These are phyloP conservation scores for Pocillopora grandis DNA, from an alignment of 92 coral and sea anemone genomes.

Conservation along the genomic window DNA sequence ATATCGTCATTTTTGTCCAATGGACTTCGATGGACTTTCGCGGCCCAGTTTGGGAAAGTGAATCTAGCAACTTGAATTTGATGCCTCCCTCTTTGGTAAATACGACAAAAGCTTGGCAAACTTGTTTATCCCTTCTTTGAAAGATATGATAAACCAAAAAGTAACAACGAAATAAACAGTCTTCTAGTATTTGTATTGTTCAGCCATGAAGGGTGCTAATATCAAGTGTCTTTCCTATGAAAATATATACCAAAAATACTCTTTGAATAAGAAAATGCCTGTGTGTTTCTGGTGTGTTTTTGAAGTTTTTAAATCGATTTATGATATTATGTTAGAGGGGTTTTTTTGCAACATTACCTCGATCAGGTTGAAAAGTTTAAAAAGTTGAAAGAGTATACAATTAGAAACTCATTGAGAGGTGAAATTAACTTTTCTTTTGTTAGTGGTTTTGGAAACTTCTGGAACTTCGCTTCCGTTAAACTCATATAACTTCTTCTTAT, in stretches of 20 bases:
- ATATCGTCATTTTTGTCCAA: too few relatives aligned
- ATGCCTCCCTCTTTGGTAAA: not conserved
- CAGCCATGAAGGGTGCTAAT: not conserved
- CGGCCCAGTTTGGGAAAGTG: too few relatives aligned
- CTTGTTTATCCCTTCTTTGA: not conserved
- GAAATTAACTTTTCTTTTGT: too few relatives aligned
- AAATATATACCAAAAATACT: not conserved
- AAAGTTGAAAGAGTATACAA: too few relatives aligned
- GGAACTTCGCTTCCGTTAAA: not conserved
- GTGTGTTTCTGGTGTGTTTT: not conserved
- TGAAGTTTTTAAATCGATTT: not conserved
- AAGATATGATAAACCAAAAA: not conserved
- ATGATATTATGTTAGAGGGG: too few relatives aligned
- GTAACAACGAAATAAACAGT: not conserved
- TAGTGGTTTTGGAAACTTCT: not conserved
- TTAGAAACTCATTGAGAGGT: too few relatives aligned
- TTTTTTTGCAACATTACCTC: too few relatives aligned
- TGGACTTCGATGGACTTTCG: too few relatives aligned
- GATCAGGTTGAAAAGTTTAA: too few relatives aligned
- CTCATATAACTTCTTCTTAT: not conserved
- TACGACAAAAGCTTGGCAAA: not conserved
- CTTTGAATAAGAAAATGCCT: not conserved
- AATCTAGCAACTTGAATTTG: not conserved
- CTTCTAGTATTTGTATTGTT: not conserved
- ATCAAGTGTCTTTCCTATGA: conserved; percentile 14